A percentile compares a stretch with the other conserved stretches of the same genome.
phyloP scores from a whole-genome alignment of 2,113 vertebrate genomes.

The Noctilio leporinus region DNA sequence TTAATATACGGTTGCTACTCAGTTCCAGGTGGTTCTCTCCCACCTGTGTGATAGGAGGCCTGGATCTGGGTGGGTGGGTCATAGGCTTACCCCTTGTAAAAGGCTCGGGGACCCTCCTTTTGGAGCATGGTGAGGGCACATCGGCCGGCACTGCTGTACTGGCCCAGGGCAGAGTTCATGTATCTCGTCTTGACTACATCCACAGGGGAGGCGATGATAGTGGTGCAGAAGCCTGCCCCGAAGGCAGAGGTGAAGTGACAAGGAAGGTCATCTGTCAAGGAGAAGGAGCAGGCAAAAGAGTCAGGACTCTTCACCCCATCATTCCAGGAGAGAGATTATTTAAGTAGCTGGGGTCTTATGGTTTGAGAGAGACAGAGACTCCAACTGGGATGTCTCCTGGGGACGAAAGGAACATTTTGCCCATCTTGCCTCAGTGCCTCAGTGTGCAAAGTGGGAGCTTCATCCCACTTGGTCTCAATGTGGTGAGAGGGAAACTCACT shows the following conservation, averaged over 20 bases:
- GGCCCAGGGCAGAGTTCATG: conserved; percentile 87
- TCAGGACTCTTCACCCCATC: background rate
- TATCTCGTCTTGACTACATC: conserved; percentile 94
- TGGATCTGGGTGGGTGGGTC: background rate
- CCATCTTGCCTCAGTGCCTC: background rate
- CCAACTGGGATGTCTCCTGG: background rate
- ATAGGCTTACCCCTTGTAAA: conserved; percentile 86
- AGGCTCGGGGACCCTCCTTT: conserved; percentile 84
- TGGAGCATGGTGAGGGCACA: conserved; percentile 86
- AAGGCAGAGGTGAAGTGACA: conserved; percentile 92
- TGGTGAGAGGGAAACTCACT: background rate
- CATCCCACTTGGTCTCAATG: background rate
- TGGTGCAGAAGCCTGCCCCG: conserved; percentile 90
- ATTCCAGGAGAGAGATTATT: background rate
- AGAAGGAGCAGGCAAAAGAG: background rate
- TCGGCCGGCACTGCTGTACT: conserved; percentile 81
- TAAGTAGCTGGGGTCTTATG: background rate
- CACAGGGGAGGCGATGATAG: conserved; percentile 88
- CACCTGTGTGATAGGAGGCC: background rate
- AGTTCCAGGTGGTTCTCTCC: background rate
- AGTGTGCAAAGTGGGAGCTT: background rate
- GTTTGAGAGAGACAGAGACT: background rate
- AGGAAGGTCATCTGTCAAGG: conserved; percentile 84
- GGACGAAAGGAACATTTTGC: background rate
- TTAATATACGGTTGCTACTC: background rate